Percentiles rank a stretch among this genome's conserved stretches.
Evolutionary conservation across 2,797 vertebrate species (phyloP).

Genomic region (Trachurus trachurus): DNA sequence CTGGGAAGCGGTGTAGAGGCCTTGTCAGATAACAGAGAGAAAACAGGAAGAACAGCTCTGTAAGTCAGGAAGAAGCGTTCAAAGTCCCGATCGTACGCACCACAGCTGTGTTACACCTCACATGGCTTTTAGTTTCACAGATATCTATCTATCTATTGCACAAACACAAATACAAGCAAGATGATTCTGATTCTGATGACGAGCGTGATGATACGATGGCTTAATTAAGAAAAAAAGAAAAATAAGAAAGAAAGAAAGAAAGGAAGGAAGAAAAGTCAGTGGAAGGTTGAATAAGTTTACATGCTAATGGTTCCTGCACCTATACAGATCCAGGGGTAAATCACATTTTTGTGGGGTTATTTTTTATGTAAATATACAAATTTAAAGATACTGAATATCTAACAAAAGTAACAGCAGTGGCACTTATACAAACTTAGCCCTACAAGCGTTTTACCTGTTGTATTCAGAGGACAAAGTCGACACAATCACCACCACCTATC

Average conservation of each 20-base stretch:
- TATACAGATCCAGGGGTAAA: neutral
- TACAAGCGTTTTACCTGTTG: neutral
- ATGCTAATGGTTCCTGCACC: slow-evolving; percentile 7
- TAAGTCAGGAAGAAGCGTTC: slow-evolving; percentile 38
- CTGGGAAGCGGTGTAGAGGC: slow-evolving; percentile 41
- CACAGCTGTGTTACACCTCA: slow-evolving; percentile 18
- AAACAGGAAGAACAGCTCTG: slow-evolving; percentile 48
- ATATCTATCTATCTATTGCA: slow-evolving; percentile 21
- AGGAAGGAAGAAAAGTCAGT: neutral
- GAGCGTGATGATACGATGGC: slow-evolving; percentile 1
- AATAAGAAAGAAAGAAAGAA: neutral
- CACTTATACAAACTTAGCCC: neutral
- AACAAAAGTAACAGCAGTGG: neutral
- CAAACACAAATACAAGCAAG: neutral
- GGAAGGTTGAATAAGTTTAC: neutral
- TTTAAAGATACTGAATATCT: neutral
- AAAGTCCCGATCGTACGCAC: neutral
- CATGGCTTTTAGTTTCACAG: slow-evolving; percentile 66
- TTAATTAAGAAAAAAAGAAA: neutral
- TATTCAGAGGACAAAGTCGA: neutral
- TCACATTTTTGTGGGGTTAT: neutral
- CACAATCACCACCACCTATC: neutral
- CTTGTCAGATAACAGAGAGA: slow-evolving; percentile 11
- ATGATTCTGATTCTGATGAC: slow-evolving; percentile 9
- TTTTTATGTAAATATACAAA: neutral